phyloP scores from a whole-genome alignment of 2,113 vertebrate genomes.

The Sarotherodon lohbergeri region DNA sequence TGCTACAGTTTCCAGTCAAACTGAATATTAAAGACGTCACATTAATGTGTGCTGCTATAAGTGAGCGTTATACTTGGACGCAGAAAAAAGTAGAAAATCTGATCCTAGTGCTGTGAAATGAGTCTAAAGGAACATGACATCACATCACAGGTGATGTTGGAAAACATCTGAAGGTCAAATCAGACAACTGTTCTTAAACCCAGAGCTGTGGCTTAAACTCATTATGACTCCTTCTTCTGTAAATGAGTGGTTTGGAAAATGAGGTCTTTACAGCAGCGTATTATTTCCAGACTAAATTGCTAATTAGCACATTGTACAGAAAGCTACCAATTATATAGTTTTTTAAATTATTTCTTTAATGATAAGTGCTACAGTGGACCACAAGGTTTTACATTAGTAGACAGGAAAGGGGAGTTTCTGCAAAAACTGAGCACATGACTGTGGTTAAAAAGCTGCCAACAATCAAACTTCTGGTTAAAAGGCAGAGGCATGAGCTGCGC shows the following conservation, averaged over 20 bases:
- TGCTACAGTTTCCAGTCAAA: neutral
- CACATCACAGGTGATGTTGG: neutral
- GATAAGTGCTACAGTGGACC: constrained; percentile 2
- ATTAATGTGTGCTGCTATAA: neutral
- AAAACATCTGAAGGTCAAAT: constrained; percentile 36
- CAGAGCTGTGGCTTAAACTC: constrained; percentile 7
- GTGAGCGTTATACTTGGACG: neutral
- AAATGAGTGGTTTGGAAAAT: constrained; percentile 18
- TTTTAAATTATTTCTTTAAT: neutral
- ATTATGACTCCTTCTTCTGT: constrained; percentile 11
- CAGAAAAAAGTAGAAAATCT: neutral
- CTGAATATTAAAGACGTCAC: too few relatives aligned
- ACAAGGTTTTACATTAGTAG: neutral
- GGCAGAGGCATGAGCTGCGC: neutral
- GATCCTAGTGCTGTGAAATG: neutral
- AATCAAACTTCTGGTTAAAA: neutral
- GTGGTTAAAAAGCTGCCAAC: constrained; percentile 3
- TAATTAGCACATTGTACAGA: constrained; percentile 35
- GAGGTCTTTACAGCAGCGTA: constrained; percentile 21
- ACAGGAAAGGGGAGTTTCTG: neutral
- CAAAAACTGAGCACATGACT: neutral
- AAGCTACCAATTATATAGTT: neutral
- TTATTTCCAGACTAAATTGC: constrained; percentile 1
- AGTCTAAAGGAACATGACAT: neutral
- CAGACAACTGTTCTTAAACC: constrained; percentile 15